Evolutionary conservation across 2,113 vertebrate species (phyloP).

Genomic region (Sphyrna mokarran): DNA sequence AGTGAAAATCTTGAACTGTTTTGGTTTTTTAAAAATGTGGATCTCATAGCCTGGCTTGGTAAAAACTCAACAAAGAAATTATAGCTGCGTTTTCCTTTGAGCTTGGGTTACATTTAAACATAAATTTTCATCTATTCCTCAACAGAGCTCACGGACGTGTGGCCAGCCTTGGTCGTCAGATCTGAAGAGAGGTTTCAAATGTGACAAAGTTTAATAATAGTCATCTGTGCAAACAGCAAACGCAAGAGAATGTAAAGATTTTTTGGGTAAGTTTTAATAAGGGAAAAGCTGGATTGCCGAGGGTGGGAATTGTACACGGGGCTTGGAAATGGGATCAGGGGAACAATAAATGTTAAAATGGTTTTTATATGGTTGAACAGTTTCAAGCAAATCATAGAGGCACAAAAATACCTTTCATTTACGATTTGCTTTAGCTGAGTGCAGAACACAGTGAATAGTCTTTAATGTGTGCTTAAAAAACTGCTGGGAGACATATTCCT

Average conservation of each 20-base stretch:
- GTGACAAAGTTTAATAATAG: conserved; percentile 23
- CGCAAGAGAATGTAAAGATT: not conserved
- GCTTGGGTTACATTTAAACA: not conserved
- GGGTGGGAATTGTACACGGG: conserved; percentile 17
- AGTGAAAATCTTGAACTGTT: not conserved
- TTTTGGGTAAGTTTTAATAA: conserved; percentile 7
- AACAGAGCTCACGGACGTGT: not conserved
- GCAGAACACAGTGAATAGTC: not conserved
- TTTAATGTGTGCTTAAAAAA: conserved; percentile 25
- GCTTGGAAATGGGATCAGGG: conserved; percentile 15
- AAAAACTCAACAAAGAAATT: not conserved
- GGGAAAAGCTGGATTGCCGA: not conserved
- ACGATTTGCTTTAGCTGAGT: conserved; percentile 30
- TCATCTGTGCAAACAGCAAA: conserved; percentile 30
- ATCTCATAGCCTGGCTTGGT: not conserved
- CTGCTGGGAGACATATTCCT: conserved; percentile 6
- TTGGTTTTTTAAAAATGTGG: not conserved
- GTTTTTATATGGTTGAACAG: conserved; percentile 34
- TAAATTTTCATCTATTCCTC: not conserved
- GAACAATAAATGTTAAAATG: conserved; percentile 35
- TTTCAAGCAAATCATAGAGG: conserved; percentile 35
- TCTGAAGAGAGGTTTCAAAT: not conserved
- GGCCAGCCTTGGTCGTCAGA: not conserved
- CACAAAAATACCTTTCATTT: conserved; percentile 32
- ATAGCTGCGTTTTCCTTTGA: not conserved